A percentile compares a stretch with the other conserved stretches of the same genome.
Conservation (phyloP, 2,797 vertebrate species). For the Florisuga fusca region DNA sequence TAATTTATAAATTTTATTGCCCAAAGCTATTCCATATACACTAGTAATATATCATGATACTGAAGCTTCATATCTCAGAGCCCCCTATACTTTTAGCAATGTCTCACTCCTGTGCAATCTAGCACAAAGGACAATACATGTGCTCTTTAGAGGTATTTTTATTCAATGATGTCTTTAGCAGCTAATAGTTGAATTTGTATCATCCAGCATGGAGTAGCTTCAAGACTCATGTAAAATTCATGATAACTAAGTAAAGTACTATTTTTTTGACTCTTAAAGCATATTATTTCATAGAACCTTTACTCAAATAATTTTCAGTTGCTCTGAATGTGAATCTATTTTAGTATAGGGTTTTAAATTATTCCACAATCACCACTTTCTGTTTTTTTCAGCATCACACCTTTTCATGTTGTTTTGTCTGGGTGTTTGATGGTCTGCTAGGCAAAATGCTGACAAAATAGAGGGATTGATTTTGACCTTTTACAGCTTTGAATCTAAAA, state of each 20-base stretch:
- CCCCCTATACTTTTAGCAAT: neutral
- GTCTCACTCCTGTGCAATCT: neutral
- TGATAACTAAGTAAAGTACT: neutral
- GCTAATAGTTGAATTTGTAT: neutral
- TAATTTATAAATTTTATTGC: neutral
- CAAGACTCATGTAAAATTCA: neutral
- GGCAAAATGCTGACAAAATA: neutral
- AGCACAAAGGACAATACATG: neutral
- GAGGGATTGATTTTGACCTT: neutral
- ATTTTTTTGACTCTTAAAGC: neutral
- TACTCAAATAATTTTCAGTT: neutral
- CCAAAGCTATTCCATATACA: neutral
- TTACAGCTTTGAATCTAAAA: neutral
- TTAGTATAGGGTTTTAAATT: neutral
- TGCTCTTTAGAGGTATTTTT: neutral
- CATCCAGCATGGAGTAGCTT: neutral
- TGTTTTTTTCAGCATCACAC: neutral
- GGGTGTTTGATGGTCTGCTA: neutral
- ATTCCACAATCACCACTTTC: neutral
- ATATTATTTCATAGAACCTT: neutral
- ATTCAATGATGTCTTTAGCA: neutral
- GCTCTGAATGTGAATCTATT: neutral
- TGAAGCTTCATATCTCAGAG: neutral
- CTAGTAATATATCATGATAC: neutral
- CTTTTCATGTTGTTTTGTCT: neutral